Evolutionary conservation across 2,888 invertebrate genomes (phyloP).

Genomic region (Callimorpha dominula): DNA sequence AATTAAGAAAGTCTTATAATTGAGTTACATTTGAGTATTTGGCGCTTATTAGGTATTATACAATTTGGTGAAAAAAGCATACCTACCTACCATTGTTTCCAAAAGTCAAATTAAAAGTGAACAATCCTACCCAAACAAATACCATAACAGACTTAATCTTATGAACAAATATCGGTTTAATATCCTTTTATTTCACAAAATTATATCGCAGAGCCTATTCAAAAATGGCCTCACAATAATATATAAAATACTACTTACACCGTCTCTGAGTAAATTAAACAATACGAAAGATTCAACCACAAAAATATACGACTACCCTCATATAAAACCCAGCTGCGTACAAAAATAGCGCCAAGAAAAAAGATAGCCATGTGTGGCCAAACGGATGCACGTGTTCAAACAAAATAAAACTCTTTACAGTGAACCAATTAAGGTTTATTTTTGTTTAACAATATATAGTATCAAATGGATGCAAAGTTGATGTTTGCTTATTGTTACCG

Average conservation of each 20-base stretch:
- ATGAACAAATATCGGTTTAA: conserved; percentile 16
- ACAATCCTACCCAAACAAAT: too few species aligned
- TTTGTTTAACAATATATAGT: conserved; percentile 43
- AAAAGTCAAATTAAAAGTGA: too few species aligned
- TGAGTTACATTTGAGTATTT: neutral
- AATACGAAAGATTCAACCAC: conserved; percentile 27
- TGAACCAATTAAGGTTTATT: conserved; percentile 44
- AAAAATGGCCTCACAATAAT: conserved; percentile 32
- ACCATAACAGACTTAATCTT: too few species aligned
- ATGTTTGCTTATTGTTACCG: conserved; percentile 50
- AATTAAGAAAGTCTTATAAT: neutral
- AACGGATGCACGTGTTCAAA: conserved; percentile 54
- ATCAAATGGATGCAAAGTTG: conserved; percentile 53
- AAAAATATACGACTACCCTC: conserved; percentile 60
- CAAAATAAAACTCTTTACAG: conserved; percentile 46
- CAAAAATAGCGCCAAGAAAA: conserved; percentile 66
- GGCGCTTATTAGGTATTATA: neutral
- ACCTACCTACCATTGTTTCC: too few species aligned
- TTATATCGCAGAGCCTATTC: conserved; percentile 46
- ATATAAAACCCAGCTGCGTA: conserved; percentile 67
- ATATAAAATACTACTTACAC: conserved; percentile 37
- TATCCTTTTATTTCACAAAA: conserved; percentile 24
- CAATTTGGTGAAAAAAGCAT: neutral
- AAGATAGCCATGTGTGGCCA: conserved; percentile 64
- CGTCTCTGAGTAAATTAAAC: conserved; percentile 30